These are phyloP conservation scores for Epicampocera succincta DNA, from an alignment of 2,888 invertebrate genomes.

Conservation along the genomic window DNA sequence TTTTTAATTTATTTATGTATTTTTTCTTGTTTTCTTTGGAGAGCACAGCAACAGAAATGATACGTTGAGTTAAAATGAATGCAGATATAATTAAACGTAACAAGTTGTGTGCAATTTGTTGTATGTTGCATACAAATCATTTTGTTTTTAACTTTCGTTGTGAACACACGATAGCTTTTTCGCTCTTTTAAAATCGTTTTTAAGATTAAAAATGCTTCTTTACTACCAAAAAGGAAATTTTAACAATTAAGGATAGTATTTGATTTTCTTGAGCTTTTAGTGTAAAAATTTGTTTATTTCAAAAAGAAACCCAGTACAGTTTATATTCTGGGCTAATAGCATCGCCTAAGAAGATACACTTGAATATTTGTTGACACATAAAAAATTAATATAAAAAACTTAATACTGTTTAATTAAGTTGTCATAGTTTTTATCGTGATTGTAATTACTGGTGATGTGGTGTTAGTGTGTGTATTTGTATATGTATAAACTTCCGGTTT, in stretches of 20 bases:
- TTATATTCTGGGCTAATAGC: too few relatives aligned
- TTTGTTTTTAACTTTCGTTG: conserved; percentile 77
- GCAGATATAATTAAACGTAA: conserved; percentile 17
- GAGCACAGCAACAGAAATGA: neutral
- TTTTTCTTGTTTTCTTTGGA: too few relatives aligned
- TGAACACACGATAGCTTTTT: conserved; percentile 70
- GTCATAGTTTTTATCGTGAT: conserved; percentile 18
- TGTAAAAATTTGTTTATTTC: neutral
- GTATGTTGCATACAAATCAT: conserved; percentile 70
- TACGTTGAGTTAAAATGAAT: conserved; percentile 36
- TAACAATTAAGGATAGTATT: neutral
- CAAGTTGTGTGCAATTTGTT: conserved; percentile 55
- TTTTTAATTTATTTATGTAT: too few relatives aligned
- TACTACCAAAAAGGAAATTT: neutral
- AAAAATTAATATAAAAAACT: neutral
- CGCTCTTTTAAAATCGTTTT: neutral
- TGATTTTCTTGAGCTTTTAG: too few relatives aligned
- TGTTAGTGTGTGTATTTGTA: neutral
- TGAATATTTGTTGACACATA: neutral
- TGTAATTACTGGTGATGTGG: conserved; percentile 29
- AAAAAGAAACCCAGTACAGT: too few relatives aligned
- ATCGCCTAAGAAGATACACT: too few relatives aligned
- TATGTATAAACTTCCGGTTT: conserved; percentile 59
- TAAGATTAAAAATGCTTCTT: too few relatives aligned
- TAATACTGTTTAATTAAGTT: conserved; percentile 33